Conservation (phyloP, 2,888 invertebrate species). For the Eupithecia pulchellata region DNA sequence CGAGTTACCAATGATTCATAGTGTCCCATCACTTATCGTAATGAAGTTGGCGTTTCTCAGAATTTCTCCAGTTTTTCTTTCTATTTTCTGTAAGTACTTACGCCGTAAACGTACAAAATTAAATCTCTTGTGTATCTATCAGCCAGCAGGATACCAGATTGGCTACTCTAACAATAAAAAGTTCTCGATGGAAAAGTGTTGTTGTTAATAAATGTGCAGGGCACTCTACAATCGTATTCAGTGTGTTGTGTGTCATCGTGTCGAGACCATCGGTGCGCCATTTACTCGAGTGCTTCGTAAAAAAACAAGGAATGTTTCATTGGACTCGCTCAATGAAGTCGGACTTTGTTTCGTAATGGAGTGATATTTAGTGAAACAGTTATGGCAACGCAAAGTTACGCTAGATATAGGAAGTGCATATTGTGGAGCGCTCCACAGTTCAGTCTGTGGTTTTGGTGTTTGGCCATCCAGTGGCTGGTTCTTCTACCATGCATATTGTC, state of each 20-base stretch:
- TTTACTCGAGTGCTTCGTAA: constrained; percentile 66
- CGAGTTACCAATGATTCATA: neutral
- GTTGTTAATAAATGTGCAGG: constrained; percentile 62
- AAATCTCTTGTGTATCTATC: constrained; percentile 54
- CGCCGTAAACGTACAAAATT: constrained; percentile 57
- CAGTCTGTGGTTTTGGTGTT: constrained; percentile 72
- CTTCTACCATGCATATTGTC: constrained; percentile 71
- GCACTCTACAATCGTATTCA: constrained; percentile 60
- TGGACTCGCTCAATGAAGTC: constrained; percentile 59
- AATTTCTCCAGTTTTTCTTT: constrained; percentile 73
- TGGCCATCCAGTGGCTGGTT: constrained; percentile 66
- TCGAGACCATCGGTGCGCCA: constrained; percentile 75
- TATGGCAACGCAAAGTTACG: constrained; percentile 68
- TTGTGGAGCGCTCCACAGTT: constrained; percentile 64
- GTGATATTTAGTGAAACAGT: constrained; percentile 62
- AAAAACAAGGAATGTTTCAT: constrained; percentile 73
- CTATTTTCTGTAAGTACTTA: constrained; percentile 76
- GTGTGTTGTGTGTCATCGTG: constrained; percentile 80
- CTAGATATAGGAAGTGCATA: constrained; percentile 66
- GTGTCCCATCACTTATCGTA: constrained; percentile 41
- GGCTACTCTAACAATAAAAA: constrained; percentile 47
- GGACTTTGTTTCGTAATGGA: constrained; percentile 69
- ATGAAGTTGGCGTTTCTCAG: constrained; percentile 78
- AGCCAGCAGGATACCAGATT: constrained; percentile 47
- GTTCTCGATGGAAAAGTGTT: constrained; percentile 49